A percentile compares a stretch with the other conserved stretches of the same genome.
phyloP scores from a whole-genome alignment of 2,113 vertebrate species.

The Malurus cyaneus region DNA sequence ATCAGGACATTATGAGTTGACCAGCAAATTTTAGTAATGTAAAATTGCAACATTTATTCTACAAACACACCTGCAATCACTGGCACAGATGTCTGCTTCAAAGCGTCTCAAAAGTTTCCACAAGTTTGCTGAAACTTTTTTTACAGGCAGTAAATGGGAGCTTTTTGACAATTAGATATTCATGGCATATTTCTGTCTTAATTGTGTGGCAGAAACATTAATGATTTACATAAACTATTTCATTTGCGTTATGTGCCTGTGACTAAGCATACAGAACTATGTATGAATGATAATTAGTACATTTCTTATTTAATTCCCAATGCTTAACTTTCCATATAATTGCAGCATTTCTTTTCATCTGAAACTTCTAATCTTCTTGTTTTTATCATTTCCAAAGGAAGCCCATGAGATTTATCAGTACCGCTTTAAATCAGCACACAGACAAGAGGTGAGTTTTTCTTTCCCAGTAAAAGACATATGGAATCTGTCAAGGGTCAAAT shows the following conservation, averaged over 20 bases:
- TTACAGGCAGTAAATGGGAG: background rate
- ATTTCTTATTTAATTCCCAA: background rate
- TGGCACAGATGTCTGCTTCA: background rate
- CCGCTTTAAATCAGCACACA: constrained; percentile 33
- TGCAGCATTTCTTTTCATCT: background rate
- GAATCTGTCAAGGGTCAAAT: background rate
- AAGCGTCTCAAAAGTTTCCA: background rate
- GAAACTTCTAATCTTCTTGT: background rate
- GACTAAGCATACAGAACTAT: background rate
- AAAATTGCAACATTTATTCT: background rate
- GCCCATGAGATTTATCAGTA: constrained; percentile 33
- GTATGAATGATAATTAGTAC: background rate
- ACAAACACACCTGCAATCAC: background rate
- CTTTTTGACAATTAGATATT: background rate
- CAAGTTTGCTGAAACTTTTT: background rate
- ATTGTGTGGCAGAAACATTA: background rate
- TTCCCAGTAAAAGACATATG: background rate
- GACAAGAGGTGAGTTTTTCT: constrained; percentile 40
- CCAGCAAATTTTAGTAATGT: background rate
- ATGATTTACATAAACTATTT: background rate
- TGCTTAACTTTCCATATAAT: background rate
- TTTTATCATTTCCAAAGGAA: constrained; percentile 39
- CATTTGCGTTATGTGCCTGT: background rate
- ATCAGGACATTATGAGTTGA: background rate
- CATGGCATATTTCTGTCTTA: background rate